Percentiles rank a stretch among this genome's conserved stretches.
Evolutionary conservation across 2,113 vertebrate genomes (phyloP).

Genomic region (Anthoscopus minutus): DNA sequence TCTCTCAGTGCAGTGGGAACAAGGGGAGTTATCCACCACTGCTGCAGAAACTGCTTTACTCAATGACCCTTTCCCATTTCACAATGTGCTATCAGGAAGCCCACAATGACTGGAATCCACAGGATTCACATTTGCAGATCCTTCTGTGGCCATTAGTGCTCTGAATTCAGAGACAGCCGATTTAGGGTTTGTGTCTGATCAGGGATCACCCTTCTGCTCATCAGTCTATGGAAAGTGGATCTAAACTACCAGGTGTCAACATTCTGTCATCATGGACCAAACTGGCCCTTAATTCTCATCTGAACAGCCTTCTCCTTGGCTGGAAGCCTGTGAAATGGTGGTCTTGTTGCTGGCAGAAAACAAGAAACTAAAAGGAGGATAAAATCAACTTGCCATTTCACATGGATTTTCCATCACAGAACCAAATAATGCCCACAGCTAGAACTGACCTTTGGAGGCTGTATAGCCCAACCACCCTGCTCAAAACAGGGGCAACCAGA

Average conservation of each 20-base stretch:
- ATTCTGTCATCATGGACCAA: not conserved
- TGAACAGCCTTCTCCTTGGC: not conserved
- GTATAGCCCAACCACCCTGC: not conserved
- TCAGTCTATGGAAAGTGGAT: not conserved
- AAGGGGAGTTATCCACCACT: not conserved
- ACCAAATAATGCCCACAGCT: not conserved
- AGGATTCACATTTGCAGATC: not conserved
- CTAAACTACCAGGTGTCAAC: not conserved
- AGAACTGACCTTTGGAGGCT: not conserved
- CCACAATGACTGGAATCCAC: not conserved
- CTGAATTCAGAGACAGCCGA: not conserved
- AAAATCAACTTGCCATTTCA: not conserved
- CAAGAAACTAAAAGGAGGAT: not conserved
- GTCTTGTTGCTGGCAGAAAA: not conserved
- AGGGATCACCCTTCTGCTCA: not conserved
- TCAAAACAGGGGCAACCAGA: not conserved
- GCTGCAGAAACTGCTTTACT: not conserved
- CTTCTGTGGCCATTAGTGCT: not conserved
- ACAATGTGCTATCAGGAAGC: not conserved
- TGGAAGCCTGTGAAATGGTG: not conserved
- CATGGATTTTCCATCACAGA: not conserved
- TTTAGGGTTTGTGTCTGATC: not conserved
- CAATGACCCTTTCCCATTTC: not conserved
- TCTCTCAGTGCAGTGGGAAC: not conserved
- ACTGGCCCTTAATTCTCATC: not conserved